Base-by-base conservation (phyloP, 1,140 invertebrate species). In the Dinoponera quadriceps region DNA sequence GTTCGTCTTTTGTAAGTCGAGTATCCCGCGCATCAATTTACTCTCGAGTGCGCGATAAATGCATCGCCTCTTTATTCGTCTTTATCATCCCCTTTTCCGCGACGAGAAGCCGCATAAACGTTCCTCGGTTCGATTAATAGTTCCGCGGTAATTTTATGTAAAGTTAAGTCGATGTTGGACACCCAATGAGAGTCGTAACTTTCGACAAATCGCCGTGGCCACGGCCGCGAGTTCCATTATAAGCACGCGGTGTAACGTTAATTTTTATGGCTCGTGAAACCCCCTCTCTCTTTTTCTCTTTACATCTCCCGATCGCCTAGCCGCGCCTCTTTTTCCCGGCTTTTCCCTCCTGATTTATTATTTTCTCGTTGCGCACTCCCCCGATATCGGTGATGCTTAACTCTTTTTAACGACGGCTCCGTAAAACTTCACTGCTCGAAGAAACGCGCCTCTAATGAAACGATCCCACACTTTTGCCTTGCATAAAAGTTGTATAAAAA, bases 211-310 rank as follows among this genome's bases (percentile, higher is more conserved):
- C 74, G 38, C 51, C 59, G 81, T 18, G 73, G 72, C 27, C n/a
- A 51, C 38, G 38, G 38, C 38, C 38, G 60, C 20, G n/a, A 78
- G 38, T 83, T 83, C 73, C 71, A 78, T 83, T 83, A 83, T 63
- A 65, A 75, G 62, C 62, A 83, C 60, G 13, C 33, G 73, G 73
- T 57, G 81, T 77, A 83, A 83, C 62, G 73, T 83, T 75, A 83
- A 83, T 83, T 83, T 83, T 75, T 83, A 75, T 65, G 38, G 66
- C 55, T 59, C 66, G 62, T 59, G 20, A 83, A 85, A 83, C 62
- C 83, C 65, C 48, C 65, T 48, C 44, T 33, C 55, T 65, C 74
- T 48, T 54, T 85, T 66, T 33, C 65, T 48, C 83, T 65, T 65
- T 29, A 57, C 27, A 14, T 82, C 59, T 38, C 20, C 25, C 51